Evolutionary conservation across 2,888 invertebrate genomes (phyloP), one percentile per base, ranked within the genome.

Genomic region (Pristionchus arcanus): DNA sequence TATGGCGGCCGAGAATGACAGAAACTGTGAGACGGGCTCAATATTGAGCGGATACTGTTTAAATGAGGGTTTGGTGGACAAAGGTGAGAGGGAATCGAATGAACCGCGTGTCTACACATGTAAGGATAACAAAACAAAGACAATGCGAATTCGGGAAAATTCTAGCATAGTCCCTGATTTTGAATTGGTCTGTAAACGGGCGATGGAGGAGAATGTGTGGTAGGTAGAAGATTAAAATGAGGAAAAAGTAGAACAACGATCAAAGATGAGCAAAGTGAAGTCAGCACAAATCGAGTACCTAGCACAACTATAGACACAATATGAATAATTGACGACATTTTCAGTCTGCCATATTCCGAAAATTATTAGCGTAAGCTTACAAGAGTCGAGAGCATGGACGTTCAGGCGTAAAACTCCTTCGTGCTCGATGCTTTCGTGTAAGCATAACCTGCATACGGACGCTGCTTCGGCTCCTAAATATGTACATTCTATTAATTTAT

Each of bases 341-440:
- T 21, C 21, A 11, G n/a, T 85, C 34, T 59, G 55, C 21, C 7
- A 9, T 4, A 49, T 15, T 53, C 15, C 34, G 53, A 9, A 55
- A 59, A 21, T 77, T 77, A 42, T 42, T 81, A 81, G 81, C n/a
- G 49, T 53, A 81, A 37, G 31, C 59, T 34, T 84, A 85, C 11
- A 16, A 34, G 21, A 34, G 16, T 11, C 19, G 19, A 85, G 25
- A 25, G 59, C 19, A 4, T 42, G 77, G 15, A 37, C 71, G 28
- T 15, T 94, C 93, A 98, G 97, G 98, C 98, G 96, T 98, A 98
- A 96, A 98, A 98, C 96, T 98, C 98, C 96, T 96, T 98, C 97
- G 96, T 97, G 97, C 96, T 97, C 97, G 95, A 95, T 49, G 96
- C 96, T 90, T 95, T 95, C 90, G 95, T 95, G 93, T 96, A 96